A percentile compares a stretch with the other conserved stretches of the same genome.
phyloP scores from a whole-genome alignment of 1,140 invertebrate genomes.

The Drosophila mayri region DNA sequence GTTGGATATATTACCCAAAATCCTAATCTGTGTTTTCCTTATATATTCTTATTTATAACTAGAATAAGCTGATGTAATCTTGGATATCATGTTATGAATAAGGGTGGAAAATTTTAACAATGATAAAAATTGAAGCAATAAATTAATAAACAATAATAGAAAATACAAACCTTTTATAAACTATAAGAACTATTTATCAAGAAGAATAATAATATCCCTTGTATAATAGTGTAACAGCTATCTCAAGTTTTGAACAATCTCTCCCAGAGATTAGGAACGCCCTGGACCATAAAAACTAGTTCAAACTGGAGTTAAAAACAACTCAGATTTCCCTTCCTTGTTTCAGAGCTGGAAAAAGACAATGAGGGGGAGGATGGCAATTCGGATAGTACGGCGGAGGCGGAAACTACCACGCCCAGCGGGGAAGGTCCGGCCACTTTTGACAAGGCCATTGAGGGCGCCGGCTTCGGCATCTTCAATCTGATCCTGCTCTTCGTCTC shows the following conservation, averaged over 20 bases:
- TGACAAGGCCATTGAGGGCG: slow-evolving; percentile 87
- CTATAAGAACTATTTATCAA: neutral
- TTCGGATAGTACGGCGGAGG: slow-evolving; percentile 52
- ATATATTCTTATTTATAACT: slow-evolving; percentile 3
- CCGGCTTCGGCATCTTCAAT: slow-evolving; percentile 89
- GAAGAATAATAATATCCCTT: neutral
- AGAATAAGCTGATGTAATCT: neutral
- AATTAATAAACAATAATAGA: neutral
- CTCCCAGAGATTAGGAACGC: slow-evolving; percentile 4
- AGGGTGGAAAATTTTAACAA: slow-evolving; percentile 4
- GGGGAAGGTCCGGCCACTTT: slow-evolving; percentile 86
- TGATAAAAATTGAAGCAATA: neutral
- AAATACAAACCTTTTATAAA: too few species aligned
- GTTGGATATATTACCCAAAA: neutral
- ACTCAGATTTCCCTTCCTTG: neutral
- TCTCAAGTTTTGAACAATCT: neutral
- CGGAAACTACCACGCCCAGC: neutral
- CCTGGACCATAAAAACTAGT: slow-evolving; percentile 6
- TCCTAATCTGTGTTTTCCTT: neutral
- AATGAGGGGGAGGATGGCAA: slow-evolving; percentile 19
- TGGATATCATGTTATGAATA: neutral
- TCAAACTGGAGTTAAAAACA: neutral
- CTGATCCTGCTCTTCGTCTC: slow-evolving; percentile 87
- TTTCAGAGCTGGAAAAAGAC: slow-evolving; percentile 22
- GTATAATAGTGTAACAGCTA: neutral